Base-by-base conservation (phyloP, 2,888 invertebrate species). In the Leucozona laternaria region DNA sequence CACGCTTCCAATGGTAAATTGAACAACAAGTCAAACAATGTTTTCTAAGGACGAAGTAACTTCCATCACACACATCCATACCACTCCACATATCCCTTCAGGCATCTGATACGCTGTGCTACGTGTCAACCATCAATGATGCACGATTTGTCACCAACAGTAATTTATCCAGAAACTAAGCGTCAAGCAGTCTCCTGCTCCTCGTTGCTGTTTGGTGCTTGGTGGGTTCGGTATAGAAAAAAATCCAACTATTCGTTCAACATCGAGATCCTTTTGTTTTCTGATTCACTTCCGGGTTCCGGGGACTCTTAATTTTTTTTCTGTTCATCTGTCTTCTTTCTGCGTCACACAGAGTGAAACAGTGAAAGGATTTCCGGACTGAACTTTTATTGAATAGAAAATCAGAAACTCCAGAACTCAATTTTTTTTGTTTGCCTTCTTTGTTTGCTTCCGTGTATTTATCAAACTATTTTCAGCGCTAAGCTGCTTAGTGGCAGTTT, bases 81-180 rank as follows among this genome's bases (percentile, higher is more conserved):
- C n/a, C n/a, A n/a, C n/a, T n/a, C 11, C 48, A 50, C 48, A 20
- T 31, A 58, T 40, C 53, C 66, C 55, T 43, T 45, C 8, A 57
- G 45, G 45, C 60, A 71, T 48, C 60, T 62, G 22, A 31, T 40
- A n/a, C 10, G 45, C 20, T 66, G 31, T 50, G 43, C 37, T 71
- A 71, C 64, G 70, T 80, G 80, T 80, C 76, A 85, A 77, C 81
- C 77, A 50, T 81, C 85, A 85, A 78, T 81, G 81, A 82, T 66
- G 82, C 86, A 82, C 82, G 78, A 86, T 82, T 86, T 86, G 86
- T 86, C 82, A 82, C 82, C 75, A 79, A 79, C 71, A 70, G 86
- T 71, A 82, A 86, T 86, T 79, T 75, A 86, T 82, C 82, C 71
- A 64, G 78, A 71, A 75, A 64, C 53, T 31, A 79, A 71, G 45